These are phyloP conservation scores for Dione vanillae DNA, from an alignment of 2,888 invertebrate genomes.

Conservation along the genomic window DNA sequence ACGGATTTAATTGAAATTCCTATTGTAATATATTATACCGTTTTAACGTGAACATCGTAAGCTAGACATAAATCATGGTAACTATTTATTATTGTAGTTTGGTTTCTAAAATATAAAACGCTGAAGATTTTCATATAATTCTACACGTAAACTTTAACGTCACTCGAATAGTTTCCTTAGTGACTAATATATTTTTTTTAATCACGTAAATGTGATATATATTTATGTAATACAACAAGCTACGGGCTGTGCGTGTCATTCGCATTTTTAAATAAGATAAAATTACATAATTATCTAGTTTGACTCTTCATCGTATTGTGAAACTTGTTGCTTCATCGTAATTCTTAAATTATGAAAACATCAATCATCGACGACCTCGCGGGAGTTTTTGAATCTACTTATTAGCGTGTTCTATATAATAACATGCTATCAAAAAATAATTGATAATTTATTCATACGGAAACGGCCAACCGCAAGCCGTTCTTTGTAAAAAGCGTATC, in stretches of 20 bases:
- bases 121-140: background rate
- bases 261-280: conserved; percentile 5
- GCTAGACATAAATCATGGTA: background rate
- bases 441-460: conserved; percentile 53
- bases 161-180: background rate
- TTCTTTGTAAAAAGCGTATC: conserved; percentile 55
- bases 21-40: conserved; percentile 22
- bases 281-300: conserved; percentile 12
- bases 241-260: conserved; percentile 1
- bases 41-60: conserved; percentile 14
- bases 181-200: background rate
- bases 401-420: conserved; percentile 32
- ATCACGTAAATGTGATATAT: no score
- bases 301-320: conserved; percentile 12
- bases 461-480: conserved; percentile 69
- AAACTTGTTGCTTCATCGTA: conserved; percentile 19
- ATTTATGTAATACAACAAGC: background rate
- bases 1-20: conserved; percentile 29
- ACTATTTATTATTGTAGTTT: conserved; percentile 6
- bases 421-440: conserved; percentile 44
- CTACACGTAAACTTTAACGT: background rate
- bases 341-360: conserved; percentile 26
- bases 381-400: conserved; percentile 24
- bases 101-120: background rate
- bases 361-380: conserved; percentile 32